Percentiles rank a stretch among this genome's conserved stretches.
phyloP scores from a whole-genome alignment of 2,888 invertebrate species.

The Catotricha subobsoleta region DNA sequence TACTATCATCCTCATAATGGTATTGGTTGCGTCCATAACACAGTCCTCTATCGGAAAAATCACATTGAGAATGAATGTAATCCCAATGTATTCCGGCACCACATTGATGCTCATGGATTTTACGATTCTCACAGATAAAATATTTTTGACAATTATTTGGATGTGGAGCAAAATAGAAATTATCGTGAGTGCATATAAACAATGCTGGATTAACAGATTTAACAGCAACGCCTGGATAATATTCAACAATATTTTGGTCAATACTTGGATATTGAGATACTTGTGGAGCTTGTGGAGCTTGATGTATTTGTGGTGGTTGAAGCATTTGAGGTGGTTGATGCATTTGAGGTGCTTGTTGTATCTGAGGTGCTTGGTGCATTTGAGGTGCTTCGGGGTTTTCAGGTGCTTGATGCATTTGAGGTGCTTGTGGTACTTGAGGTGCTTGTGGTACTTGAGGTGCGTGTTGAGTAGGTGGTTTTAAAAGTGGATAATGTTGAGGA shows the following conservation, averaged over 20 bases:
- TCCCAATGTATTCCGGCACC: slow-evolving; percentile 21
- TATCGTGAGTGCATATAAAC: slow-evolving; percentile 19
- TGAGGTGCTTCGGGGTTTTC: too few relatives aligned
- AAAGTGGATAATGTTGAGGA: not conserved
- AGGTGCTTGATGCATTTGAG: too few relatives aligned
- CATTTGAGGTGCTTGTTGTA: not conserved
- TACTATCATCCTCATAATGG: not conserved
- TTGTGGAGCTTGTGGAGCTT: not conserved
- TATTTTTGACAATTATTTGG: slow-evolving; percentile 20
- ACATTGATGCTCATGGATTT: slow-evolving; percentile 22
- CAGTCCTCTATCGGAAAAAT: slow-evolving; percentile 9
- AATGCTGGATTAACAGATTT: not conserved
- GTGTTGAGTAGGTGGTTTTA: not conserved
- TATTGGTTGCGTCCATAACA: not conserved
- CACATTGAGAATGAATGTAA: slow-evolving; percentile 18
- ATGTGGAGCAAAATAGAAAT: slow-evolving; percentile 25
- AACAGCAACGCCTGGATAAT: not conserved
- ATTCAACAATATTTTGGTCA: too few relatives aligned
- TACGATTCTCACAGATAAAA: slow-evolving; percentile 23
- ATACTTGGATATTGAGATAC: not conserved
- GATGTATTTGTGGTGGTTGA: not conserved
- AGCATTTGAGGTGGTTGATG: not conserved
- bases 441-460: too few relatives aligned
- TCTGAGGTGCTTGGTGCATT: not conserved
- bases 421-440: not conserved